Evolutionary conservation across 1,140 invertebrate genomes (phyloP).

Genomic region (Ditylenchus dipsaci): DNA sequence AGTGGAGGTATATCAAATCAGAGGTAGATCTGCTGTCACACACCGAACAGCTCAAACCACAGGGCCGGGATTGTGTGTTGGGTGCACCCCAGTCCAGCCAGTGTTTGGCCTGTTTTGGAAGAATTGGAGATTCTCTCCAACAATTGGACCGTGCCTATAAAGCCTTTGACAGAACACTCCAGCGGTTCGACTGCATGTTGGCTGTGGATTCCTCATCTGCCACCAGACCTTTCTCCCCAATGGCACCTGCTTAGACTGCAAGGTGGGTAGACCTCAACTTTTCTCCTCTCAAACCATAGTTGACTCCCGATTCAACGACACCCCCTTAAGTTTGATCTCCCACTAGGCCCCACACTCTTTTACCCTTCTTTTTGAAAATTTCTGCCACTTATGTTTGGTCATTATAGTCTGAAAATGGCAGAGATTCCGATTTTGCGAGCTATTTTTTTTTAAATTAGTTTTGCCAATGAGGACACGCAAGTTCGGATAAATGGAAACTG

Average conservation of each 20-base stretch:
- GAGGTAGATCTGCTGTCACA: slow-evolving; percentile 39
- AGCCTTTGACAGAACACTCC: slow-evolving; percentile 36
- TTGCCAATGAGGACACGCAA: no score
- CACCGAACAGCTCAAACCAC: slow-evolving; percentile 29
- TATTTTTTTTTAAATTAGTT: neutral
- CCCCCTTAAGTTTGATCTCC: no score
- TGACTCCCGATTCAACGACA: no score
- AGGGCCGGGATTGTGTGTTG: slow-evolving; percentile 34
- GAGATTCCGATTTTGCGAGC: no score
- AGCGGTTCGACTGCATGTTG: slow-evolving; percentile 53
- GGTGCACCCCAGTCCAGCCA: slow-evolving; percentile 21
- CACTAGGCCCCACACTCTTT: no score
- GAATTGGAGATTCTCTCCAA: slow-evolving; percentile 26
- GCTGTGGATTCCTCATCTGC: slow-evolving; percentile 47
- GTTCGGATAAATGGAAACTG: no score
- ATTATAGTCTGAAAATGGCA: no score
- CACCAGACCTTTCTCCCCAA: slow-evolving; percentile 57
- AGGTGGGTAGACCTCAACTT: no score
- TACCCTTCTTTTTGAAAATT: no score
- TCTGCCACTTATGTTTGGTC: no score
- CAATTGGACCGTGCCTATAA: slow-evolving; percentile 36
- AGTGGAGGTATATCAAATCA: slow-evolving; percentile 28
- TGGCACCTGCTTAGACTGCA: slow-evolving; percentile 53
- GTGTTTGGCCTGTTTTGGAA: slow-evolving; percentile 39
- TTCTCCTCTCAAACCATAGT: no score